Percentiles rank a stretch among this genome's conserved stretches.
Evolutionary conservation across 2,113 vertebrate species (phyloP).

Genomic region (Gallinago undulata): DNA sequence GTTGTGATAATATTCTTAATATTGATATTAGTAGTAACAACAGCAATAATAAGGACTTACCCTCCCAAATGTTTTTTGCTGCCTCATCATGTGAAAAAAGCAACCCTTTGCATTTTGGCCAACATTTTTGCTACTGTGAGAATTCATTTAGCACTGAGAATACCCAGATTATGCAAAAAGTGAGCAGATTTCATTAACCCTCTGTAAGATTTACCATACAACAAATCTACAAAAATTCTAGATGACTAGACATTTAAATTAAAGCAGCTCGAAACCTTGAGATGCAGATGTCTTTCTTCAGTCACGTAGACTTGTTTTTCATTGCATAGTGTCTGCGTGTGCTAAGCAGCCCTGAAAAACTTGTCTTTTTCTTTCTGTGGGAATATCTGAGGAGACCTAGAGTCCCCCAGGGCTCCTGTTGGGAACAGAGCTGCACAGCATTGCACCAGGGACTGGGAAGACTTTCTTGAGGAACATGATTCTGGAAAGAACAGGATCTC

Average conservation of each 20-base stretch:
- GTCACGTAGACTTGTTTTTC: background rate
- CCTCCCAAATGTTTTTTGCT: background rate
- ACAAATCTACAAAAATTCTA: background rate
- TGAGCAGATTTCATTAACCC: background rate
- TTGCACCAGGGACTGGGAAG: background rate
- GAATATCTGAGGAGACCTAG: background rate
- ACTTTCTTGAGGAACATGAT: background rate
- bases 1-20: background rate
- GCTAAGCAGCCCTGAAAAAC: background rate
- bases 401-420: background rate
- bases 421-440: background rate
- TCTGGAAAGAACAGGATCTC: background rate
- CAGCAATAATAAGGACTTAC: background rate
- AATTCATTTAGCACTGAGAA: background rate
- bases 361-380: background rate
- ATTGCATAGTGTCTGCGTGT: background rate
- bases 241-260: background rate
- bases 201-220: background rate
- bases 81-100: background rate
- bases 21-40: background rate
- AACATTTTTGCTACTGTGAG: background rate
- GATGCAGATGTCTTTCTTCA: background rate
- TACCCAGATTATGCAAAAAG: background rate
- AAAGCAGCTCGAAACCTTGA: background rate
- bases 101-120: background rate